Evolutionary conservation across 1,140 invertebrate genomes (phyloP).

Genomic region (Holcopasites calliopsidis): DNA sequence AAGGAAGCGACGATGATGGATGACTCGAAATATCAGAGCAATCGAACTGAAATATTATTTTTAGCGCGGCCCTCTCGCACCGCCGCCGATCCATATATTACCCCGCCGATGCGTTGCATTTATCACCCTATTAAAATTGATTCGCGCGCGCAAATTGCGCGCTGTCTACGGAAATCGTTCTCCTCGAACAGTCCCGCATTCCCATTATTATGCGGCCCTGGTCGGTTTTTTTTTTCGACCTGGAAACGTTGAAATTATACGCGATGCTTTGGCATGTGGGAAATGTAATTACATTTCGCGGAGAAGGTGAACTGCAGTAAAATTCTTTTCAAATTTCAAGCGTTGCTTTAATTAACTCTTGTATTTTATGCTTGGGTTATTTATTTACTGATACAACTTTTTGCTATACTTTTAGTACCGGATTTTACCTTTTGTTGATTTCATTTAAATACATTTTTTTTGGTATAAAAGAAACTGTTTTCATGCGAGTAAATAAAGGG

Average conservation of each 20-base stretch:
- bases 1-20: conserved; percentile 66
- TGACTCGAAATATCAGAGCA: conserved; percentile 63
- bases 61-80: conserved; percentile 53
- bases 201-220: not conserved
- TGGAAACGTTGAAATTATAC: not conserved
- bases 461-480: too few relatives aligned
- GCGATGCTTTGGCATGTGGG: not conserved
- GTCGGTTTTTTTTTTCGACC: not conserved
- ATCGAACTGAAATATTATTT: conserved; percentile 68
- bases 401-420: too few relatives aligned
- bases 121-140: conserved; percentile 49
- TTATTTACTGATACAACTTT: too few relatives aligned
- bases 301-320: too few relatives aligned
- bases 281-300: not conserved
- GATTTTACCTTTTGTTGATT: too few relatives aligned
- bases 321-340: too few relatives aligned
- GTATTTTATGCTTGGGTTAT: too few relatives aligned
- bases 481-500: too few relatives aligned
- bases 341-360: too few relatives aligned
- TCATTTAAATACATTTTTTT: too few relatives aligned
- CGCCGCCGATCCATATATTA: conserved; percentile 53
- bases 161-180: conserved; percentile 15
- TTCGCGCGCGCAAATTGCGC: conserved; percentile 25
- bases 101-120: conserved; percentile 39
- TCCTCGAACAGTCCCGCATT: too few relatives aligned